Evolutionary conservation across 2,888 invertebrate species (phyloP).

Genomic region (Aphrophora alni): DNA sequence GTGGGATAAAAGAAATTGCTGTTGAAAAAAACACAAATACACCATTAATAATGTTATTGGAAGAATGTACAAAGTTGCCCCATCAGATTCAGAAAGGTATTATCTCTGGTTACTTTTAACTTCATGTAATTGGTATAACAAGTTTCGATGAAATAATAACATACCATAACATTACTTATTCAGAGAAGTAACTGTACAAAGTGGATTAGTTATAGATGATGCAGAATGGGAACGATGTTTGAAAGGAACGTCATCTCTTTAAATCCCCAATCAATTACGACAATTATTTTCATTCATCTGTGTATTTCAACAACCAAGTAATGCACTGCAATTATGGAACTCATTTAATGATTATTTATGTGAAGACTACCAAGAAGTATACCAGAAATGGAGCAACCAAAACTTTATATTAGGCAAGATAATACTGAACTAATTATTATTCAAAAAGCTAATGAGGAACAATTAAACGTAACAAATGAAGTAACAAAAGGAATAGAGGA

Average conservation of each 20-base stretch:
- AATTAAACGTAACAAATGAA: not conserved
- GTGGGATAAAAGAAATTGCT: not conserved
- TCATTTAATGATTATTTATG: too few relatives aligned
- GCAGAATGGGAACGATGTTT: constrained; percentile 30
- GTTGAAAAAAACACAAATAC: too few relatives aligned
- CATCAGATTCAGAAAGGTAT: constrained; percentile 29
- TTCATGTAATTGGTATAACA: not conserved
- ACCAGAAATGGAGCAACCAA: too few relatives aligned
- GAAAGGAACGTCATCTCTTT: too few relatives aligned
- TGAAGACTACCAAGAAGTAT: too few relatives aligned
- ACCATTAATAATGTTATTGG: constrained; percentile 21
- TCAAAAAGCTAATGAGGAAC: too few relatives aligned
- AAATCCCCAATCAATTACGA: too few relatives aligned
- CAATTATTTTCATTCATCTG: too few relatives aligned
- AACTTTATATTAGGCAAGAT: too few relatives aligned
- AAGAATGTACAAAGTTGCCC: constrained; percentile 37
- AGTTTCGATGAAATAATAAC: constrained; percentile 15
- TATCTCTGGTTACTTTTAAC: constrained; percentile 29
- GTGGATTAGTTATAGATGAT: constrained; percentile 17
- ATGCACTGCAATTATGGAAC: too few relatives aligned
- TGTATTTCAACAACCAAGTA: too few relatives aligned
- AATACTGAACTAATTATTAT: too few relatives aligned
- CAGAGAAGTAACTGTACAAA: not conserved
- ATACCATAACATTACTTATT: not conserved
- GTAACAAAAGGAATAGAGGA: not conserved